These are phyloP conservation scores for Leuciscus waleckii DNA, from an alignment of 2,797 vertebrate species.

Conservation along the genomic window DNA sequence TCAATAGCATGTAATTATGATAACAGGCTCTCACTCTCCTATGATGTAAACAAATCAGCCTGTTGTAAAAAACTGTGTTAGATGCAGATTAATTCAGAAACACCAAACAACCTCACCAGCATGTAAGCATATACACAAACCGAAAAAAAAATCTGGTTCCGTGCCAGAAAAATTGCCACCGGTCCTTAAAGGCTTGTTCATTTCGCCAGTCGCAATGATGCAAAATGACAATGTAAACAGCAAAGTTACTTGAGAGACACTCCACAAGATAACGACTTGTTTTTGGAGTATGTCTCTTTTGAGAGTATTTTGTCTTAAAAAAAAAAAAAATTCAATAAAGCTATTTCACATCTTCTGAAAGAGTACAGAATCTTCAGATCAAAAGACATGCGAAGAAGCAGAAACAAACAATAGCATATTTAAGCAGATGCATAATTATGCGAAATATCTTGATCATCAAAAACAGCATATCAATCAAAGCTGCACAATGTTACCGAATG, in stretches of 20 bases:
- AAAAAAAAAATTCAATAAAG: no score
- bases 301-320: not conserved
- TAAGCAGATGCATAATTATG: no score
- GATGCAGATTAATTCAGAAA: slow-evolving; percentile 35
- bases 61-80: slow-evolving; percentile 33
- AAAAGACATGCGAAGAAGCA: no score
- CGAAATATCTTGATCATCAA: no score
- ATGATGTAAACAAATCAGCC: slow-evolving; percentile 50
- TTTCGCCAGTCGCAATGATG: not conserved
- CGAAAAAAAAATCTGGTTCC: not conserved
- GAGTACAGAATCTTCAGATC: no score
- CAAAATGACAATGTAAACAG: not conserved
- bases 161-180: not conserved
- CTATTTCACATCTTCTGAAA: no score
- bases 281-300: not conserved
- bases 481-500: no score
- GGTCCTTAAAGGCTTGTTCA: not conserved
- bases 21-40: slow-evolving; percentile 45
- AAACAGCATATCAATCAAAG: no score
- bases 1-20: slow-evolving; percentile 61
- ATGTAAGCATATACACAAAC: not conserved
- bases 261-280: not conserved
- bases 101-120: not conserved
- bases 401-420: no score
- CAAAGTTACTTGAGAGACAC: not conserved